Base-by-base conservation (phyloP, 2,888 invertebrate genomes). In the Ophion slaviceki region DNA sequence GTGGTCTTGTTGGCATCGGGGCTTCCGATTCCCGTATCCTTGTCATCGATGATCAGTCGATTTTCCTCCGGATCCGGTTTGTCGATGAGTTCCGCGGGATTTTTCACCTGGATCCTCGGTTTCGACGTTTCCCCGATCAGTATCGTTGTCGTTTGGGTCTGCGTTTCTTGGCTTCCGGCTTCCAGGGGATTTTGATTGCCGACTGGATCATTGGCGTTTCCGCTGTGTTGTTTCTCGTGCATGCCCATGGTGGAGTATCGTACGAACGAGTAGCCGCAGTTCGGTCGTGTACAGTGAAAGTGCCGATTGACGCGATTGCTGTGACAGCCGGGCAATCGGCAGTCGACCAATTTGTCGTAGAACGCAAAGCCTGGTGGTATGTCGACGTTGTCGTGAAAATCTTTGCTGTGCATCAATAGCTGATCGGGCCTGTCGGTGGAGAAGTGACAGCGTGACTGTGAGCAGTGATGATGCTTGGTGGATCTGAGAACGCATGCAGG, bases 281-380 rank as follows among this genome's bases (percentile, higher is more conserved):
- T 95, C 0, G 96, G 95, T 78, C 96, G 94, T 0, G 96, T 95
- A 92, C 97, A 97, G 93, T 97, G 97, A 92, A 96, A 97, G 93
- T 97, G 97, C 40, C 96, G 95, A 90, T 96, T 96, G n/a, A 96
- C 94, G 89, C 96, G 95, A 92, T 97, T 97, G 92, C 96, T 96
- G 87, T 95, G 95, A 92, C 97, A 97, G 85, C 95, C 95, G 2
- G 95, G 93, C 61, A 96, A 93, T 47, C 96, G 95, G 91, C 97
- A 97, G 91, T 97, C 96, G 24, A 96, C 95, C 91, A 96, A 96
- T 75, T 95, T 95, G 92, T 97, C 97, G 93, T 97, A 98, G 93
- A 97, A 97, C 86, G 97, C 97, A 91, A 98, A 98, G 0, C 98
- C 97, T 72, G 98, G 97, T 59, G 97, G 94, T 78, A 98, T 97